Conservation (phyloP, 2,113 vertebrate species). For the Laticauda colubrina region DNA sequence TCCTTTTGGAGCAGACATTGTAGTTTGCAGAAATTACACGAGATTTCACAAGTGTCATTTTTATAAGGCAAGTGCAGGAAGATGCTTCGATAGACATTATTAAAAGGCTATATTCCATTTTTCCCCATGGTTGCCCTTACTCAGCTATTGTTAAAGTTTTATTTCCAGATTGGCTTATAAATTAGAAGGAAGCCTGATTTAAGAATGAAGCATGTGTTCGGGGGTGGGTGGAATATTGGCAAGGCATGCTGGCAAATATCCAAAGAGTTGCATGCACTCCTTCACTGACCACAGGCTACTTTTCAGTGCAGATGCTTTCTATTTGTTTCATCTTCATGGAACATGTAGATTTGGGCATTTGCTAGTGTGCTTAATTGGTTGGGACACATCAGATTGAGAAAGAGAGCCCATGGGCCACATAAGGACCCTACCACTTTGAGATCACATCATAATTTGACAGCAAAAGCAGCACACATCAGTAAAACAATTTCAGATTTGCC, state of each 20-base stretch:
- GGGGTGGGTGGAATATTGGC: background rate
- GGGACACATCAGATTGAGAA: background rate
- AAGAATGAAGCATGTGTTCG: background rate
- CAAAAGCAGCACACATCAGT: background rate
- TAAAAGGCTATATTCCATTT: background rate
- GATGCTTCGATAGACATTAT: background rate
- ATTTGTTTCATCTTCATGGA: background rate
- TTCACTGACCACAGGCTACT: background rate
- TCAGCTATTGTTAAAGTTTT: background rate
- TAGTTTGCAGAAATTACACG: background rate
- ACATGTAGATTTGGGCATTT: background rate
- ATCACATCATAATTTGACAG: background rate
- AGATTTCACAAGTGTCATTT: background rate
- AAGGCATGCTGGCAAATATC: background rate
- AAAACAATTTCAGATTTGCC: background rate
- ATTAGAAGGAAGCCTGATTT: background rate
- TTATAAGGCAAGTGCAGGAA: background rate
- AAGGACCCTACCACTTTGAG: background rate
- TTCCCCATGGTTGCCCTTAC: too few species aligned
- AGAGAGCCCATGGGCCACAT: background rate
- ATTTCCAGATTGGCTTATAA: background rate
- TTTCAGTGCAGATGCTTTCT: background rate
- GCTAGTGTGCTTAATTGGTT: background rate
- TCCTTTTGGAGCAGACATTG: background rate
- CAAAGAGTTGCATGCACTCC: background rate